phyloP scores from a whole-genome alignment of 2,888 invertebrate species.

The Punctoribates punctum region DNA sequence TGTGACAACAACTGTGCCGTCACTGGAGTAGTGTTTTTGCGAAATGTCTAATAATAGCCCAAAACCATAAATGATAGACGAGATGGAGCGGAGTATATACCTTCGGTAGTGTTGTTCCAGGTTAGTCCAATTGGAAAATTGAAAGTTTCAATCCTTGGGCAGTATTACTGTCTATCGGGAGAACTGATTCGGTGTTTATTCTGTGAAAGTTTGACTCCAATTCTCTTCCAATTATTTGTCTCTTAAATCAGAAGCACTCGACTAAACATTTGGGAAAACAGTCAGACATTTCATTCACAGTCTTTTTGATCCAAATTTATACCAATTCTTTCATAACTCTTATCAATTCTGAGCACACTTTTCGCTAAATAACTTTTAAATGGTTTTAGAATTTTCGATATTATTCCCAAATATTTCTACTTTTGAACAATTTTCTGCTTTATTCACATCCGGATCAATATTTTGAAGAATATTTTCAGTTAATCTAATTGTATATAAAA shows the following conservation, averaged over 20 bases:
- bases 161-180: background rate
- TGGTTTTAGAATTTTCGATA: background rate
- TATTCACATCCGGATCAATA: background rate
- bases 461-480: background rate
- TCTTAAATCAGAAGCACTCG: background rate
- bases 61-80: constrained; percentile 25
- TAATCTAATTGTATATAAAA: background rate
- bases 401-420: background rate
- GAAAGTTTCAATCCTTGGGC: constrained; percentile 1
- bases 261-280: background rate
- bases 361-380: constrained; percentile 7
- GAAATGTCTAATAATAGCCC: constrained; percentile 2
- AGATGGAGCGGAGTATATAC: background rate
- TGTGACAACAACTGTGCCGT: too few relatives aligned
- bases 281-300: background rate
- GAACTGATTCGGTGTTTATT: constrained; percentile 13
- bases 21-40: background rate
- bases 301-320: background rate
- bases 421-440: background rate
- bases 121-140: background rate
- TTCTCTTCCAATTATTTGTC: background rate
- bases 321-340: background rate
- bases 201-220: background rate
- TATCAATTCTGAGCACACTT: constrained; percentile 20
- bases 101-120: background rate